These are phyloP conservation scores for Cephus cinctus DNA, from an alignment of 1,140 invertebrate genomes.

Conservation along the genomic window DNA sequence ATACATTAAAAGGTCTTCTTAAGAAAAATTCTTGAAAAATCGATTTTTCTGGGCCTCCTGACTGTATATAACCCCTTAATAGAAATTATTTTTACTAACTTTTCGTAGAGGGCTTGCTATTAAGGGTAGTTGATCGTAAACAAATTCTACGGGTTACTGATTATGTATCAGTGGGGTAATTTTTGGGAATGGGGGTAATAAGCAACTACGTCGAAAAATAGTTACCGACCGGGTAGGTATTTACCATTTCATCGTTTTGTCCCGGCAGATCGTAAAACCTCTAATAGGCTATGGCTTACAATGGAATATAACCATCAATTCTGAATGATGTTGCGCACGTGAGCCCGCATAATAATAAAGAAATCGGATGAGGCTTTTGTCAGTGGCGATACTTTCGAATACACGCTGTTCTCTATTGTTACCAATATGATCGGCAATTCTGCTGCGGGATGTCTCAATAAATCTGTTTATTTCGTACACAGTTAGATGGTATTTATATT, in stretches of 20 bases:
- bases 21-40: too few species aligned
- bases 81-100: neutral
- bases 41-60: neutral
- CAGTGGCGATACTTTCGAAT: conserved; percentile 20
- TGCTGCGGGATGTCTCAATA: conserved; percentile 10
- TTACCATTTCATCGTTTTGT: conserved; percentile 32
- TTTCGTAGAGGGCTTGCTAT: neutral
- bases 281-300: conserved; percentile 41
- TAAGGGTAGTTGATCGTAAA: neutral
- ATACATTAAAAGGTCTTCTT: too few species aligned
- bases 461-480: conserved; percentile 30
- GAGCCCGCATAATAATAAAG: conserved; percentile 39
- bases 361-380: conserved; percentile 38
- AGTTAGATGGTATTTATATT: too few species aligned
- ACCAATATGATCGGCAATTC: conserved; percentile 8
- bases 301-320: conserved; percentile 46
- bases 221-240: neutral
- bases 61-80: neutral
- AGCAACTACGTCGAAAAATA: neutral
- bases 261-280: conserved; percentile 25
- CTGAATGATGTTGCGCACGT: conserved; percentile 48
- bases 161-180: too few species aligned
- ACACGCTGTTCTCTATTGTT: conserved; percentile 15
- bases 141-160: too few species aligned
- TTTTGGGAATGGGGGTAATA: conserved; percentile 11